These are phyloP conservation scores for Leptinotarsa lineolata DNA, from an alignment of 1,140 invertebrate genomes.

Conservation along the genomic window DNA sequence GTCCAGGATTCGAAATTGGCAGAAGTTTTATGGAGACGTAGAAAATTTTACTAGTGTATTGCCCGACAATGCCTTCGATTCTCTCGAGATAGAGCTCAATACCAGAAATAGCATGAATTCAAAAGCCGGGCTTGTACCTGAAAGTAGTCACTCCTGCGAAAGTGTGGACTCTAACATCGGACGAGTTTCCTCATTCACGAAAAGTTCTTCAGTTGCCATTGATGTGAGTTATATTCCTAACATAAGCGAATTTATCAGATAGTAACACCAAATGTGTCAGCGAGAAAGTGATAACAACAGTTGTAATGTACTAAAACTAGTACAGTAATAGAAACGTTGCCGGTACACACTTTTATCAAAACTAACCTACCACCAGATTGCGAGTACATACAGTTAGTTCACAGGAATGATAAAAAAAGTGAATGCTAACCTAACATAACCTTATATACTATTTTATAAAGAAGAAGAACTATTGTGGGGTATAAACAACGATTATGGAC, in stretches of 20 bases:
- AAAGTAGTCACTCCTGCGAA: neutral
- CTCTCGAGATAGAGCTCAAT: conserved; percentile 22
- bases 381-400: too few relatives aligned
- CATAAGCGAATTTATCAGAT: neutral
- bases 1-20: conserved; percentile 41
- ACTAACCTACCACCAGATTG: too few relatives aligned
- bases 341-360: too few relatives aligned
- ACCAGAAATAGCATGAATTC: conserved; percentile 10
- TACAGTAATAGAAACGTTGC: too few relatives aligned
- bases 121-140: neutral
- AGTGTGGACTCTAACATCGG: conserved; percentile 8
- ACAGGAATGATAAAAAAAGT: too few relatives aligned
- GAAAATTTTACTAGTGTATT: conserved; percentile 32
- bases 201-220: neutral
- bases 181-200: conserved; percentile 7
- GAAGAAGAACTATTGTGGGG: too few relatives aligned
- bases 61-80: conserved; percentile 9
- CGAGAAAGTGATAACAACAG: too few relatives aligned
- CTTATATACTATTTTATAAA: too few relatives aligned
- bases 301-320: too few relatives aligned
- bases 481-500: too few relatives aligned
- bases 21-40: conserved; percentile 40
- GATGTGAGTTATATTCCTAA: neutral
- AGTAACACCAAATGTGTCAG: neutral
- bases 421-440: too few relatives aligned